A percentile compares a stretch with the other conserved stretches of the same genome.
These are phyloP conservation scores for Bicyclus anynana DNA, from an alignment of 1,140 invertebrate genomes.

Conservation along the genomic window DNA sequence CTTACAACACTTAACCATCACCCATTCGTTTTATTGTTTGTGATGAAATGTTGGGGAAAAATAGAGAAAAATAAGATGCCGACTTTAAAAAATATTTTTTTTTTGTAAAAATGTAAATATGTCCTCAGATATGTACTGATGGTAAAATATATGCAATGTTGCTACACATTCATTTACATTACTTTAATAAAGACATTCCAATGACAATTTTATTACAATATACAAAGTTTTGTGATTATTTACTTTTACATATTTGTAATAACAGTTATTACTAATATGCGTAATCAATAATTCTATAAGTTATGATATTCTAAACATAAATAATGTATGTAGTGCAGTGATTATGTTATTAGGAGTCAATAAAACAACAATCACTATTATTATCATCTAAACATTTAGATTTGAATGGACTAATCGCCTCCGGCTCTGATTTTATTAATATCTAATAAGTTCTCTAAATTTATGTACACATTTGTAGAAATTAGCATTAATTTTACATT, in stretches of 20 bases:
- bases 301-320: no score
- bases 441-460: slow-evolving; percentile 25
- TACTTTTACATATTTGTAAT: no score
- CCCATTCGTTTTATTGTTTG: slow-evolving; percentile 23
- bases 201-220: no score
- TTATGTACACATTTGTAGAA: slow-evolving; percentile 22
- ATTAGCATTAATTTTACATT: slow-evolving; percentile 42
- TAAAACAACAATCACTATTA: slow-evolving; percentile 30
- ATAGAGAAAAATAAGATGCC: not conserved
- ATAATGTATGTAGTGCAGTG: not conserved
- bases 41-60: not conserved
- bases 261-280: no score
- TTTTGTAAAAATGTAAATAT: not conserved
- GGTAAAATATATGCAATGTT: no score
- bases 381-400: slow-evolving; percentile 15
- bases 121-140: no score
- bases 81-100: not conserved
- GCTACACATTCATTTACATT: no score
- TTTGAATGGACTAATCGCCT: slow-evolving; percentile 15
- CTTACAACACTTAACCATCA: slow-evolving; percentile 2
- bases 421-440: slow-evolving; percentile 22
- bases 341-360: slow-evolving; percentile 26
- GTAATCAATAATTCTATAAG: no score
- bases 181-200: no score
- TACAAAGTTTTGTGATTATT: no score